A percentile compares a stretch with the other conserved stretches of the same genome.
Conservation (phyloP, 2,888 invertebrate genomes). For the Heliconius cydno region DNA sequence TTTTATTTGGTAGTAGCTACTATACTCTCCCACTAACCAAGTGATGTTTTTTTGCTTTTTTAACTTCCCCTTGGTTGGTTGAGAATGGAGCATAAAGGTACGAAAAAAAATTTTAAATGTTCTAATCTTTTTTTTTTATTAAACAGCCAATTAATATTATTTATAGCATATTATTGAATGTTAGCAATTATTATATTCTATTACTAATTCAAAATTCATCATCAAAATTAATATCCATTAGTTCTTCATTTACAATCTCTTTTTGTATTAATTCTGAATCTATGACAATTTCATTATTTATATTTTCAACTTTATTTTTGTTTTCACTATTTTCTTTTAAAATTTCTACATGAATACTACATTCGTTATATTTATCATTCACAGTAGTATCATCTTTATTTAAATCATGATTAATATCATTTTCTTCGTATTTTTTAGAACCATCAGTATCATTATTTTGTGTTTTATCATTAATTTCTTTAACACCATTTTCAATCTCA, state of each 20-base stretch:
- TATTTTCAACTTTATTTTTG: constrained; percentile 16
- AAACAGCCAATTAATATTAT: background rate
- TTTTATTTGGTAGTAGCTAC: background rate
- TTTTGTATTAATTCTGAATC: background rate
- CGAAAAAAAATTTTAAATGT: background rate
- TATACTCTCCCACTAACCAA: too few species aligned
- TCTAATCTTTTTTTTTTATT: background rate
- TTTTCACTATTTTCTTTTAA: constrained; percentile 12
- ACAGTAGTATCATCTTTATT: background rate
- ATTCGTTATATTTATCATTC: constrained; percentile 18
- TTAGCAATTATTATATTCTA: background rate
- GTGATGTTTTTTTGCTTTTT: too few species aligned
- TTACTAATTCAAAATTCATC: constrained; percentile 62
- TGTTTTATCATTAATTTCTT: constrained; percentile 11
- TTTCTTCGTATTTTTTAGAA: background rate
- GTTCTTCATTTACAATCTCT: constrained; percentile 50
- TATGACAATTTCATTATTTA: constrained; percentile 2
- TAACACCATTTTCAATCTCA: constrained; percentile 34
- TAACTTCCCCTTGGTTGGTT: too few species aligned
- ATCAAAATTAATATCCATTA: constrained; percentile 75
- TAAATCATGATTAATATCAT: background rate
- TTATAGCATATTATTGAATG: background rate
- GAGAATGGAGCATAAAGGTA: too few species aligned
- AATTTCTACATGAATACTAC: background rate
- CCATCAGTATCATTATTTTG: background rate